Evolutionary conservation across 2,888 invertebrate species (phyloP).

Genomic region (Andrena minutula): DNA sequence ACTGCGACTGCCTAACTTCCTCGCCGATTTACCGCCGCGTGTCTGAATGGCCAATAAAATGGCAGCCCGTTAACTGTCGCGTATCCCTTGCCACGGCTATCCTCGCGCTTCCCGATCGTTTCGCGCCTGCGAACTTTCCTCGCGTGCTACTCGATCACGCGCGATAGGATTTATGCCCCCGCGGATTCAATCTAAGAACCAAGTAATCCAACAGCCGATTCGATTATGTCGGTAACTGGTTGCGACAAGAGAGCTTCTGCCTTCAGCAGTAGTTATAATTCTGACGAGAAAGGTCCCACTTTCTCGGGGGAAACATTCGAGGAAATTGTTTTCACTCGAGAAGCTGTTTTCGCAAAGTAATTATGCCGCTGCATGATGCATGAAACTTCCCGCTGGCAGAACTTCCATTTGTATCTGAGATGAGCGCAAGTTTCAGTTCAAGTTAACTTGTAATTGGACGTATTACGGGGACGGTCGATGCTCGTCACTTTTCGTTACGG

Average conservation of each 20-base stretch:
- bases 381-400: slow-evolving; percentile 37
- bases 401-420: slow-evolving; percentile 38
- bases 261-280: background rate
- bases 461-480: slow-evolving; percentile 36
- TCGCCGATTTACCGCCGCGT: slow-evolving; percentile 64
- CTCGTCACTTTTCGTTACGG: slow-evolving; percentile 1
- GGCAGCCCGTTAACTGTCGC: slow-evolving; percentile 17
- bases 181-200: background rate
- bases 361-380: slow-evolving; percentile 46
- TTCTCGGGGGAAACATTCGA: background rate
- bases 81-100: background rate
- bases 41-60: slow-evolving; percentile 65
- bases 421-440: slow-evolving; percentile 7
- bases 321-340: slow-evolving; percentile 3
- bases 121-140: background rate
- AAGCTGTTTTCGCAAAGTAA: slow-evolving; percentile 30
- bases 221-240: background rate
- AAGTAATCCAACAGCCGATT: background rate
- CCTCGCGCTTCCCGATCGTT: slow-evolving; percentile 10
- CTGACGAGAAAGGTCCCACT: background rate
- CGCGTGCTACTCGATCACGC: background rate
- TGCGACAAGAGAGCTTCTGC: background rate
- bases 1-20: slow-evolving; percentile 65
- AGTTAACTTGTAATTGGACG: slow-evolving; percentile 54
- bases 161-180: background rate